Evolutionary conservation across 2,888 invertebrate genomes (phyloP), one percentile per base, ranked within the genome.

Genomic region (Marasmarcha lunaedactyla): DNA sequence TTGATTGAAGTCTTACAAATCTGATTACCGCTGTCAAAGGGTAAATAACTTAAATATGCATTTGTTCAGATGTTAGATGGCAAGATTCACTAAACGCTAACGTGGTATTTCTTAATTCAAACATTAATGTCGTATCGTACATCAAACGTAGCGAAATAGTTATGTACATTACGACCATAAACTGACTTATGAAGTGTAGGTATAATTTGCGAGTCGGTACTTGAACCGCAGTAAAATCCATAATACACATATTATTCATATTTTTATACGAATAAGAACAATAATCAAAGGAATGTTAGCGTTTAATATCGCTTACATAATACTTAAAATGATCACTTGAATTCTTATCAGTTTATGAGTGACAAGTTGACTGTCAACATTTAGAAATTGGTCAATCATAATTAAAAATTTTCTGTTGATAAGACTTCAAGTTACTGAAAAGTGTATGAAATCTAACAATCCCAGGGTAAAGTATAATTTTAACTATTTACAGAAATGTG

Each of bases 21-120:
- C n/a, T n/a, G n/a, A n/a, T n/a, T n/a, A n/a, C n/a, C n/a, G n/a
- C n/a, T n/a, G n/a, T n/a, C n/a, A n/a, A n/a, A 20, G 7, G 20
- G 20, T 20, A 20, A 7, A 20, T 20, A 20, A 20, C 20, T 20
- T 20, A n/a, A n/a, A n/a, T n/a, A n/a, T n/a, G n/a, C 7, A 63
- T 65, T 53, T 62, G 45, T 53, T 59, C 59, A 71, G 65, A 76
- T 78, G 79, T 59, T 59, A 71, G 65, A 76, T 78, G 79, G 79
- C 79, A 79, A 78, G 77, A 73, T 59, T 72, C 66, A 68, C 64
- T 74, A 79, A 81, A 83, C 81, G 81, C 81, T 83, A 83, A 83
- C 81, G 79, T 77, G 70, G 52, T 20, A 20, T 20, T 7, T 5
- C 7, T 56, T 52, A 52, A 52, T 39, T 46, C 20, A 20, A 3